A percentile compares a stretch with the other conserved stretches of the same genome.
These are phyloP conservation scores for Rhyacophila evoluta DNA, from an alignment of 2,888 invertebrate species.

Conservation along the genomic window DNA sequence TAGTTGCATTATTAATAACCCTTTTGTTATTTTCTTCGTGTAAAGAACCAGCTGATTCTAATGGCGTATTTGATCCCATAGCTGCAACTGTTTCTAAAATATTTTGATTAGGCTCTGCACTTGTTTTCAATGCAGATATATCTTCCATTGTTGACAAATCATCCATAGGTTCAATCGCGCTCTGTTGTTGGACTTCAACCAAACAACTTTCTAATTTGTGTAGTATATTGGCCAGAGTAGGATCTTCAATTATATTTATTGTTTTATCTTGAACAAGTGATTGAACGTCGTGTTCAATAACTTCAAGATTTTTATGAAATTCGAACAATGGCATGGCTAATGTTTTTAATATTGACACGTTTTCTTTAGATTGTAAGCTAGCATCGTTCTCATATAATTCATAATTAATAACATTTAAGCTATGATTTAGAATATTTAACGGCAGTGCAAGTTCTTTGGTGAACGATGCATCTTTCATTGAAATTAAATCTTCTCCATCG, in stretches of 20 bases:
- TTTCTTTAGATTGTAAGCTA: conserved; percentile 49
- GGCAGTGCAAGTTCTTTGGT: conserved; percentile 61
- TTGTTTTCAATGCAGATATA: conserved; percentile 71
- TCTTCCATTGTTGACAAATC: conserved; percentile 72
- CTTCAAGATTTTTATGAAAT: conserved; percentile 64
- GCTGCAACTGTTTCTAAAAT: conserved; percentile 61
- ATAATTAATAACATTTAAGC: conserved; percentile 59
- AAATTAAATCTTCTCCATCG: conserved; percentile 26
- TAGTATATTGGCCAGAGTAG: conserved; percentile 54
- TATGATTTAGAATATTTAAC: conserved; percentile 59
- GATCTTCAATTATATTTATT: conserved; percentile 29
- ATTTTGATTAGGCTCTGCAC: conserved; percentile 65
- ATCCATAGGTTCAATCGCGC: conserved; percentile 65
- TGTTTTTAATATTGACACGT: conserved; percentile 59
- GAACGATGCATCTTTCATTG: conserved; percentile 35
- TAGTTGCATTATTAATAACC: background rate
- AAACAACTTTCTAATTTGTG: conserved; percentile 63
- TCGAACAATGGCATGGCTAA: conserved; percentile 67
- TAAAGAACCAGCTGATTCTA: conserved; percentile 57
- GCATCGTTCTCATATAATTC: conserved; percentile 44
- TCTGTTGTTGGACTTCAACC: conserved; percentile 66
- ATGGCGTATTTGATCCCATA: conserved; percentile 59
- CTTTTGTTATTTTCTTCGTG: background rate
- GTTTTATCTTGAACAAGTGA: conserved; percentile 63
- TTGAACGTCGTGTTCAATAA: conserved; percentile 65